Evolutionary conservation across 2,113 vertebrate species (phyloP).

Genomic region (Poeciliopsis prolifica): DNA sequence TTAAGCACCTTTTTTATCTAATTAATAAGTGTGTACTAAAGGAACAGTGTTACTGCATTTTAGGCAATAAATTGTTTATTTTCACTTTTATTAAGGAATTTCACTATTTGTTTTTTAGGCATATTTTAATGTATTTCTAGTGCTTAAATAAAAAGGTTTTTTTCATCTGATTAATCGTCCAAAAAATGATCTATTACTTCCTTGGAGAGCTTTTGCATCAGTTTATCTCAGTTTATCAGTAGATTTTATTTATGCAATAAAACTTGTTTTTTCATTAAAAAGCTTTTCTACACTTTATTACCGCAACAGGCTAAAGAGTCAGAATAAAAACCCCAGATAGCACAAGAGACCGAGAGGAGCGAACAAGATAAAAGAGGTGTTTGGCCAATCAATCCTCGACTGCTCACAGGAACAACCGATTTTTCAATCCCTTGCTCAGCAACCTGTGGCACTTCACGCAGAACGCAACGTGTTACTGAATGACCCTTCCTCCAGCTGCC

Average conservation of each 20-base stretch:
- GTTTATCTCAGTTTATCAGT: neutral
- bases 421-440: conserved; percentile 69
- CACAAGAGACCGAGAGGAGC: conserved; percentile 13
- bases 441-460: conserved; percentile 61
- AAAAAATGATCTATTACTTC: too few relatives aligned
- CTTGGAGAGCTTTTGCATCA: neutral
- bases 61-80: too few relatives aligned
- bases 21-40: too few relatives aligned
- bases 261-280: neutral
- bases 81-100: too few relatives aligned
- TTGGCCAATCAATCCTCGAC: conserved; percentile 63
- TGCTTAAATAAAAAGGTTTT: too few relatives aligned
- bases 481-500: conserved; percentile 33
- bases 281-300: neutral
- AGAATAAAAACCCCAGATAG: conserved; percentile 16
- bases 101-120: too few relatives aligned
- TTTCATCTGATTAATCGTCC: too few relatives aligned
- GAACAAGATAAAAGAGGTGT: conserved; percentile 45
- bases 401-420: conserved; percentile 50
- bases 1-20: too few relatives aligned
- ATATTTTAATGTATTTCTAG: too few relatives aligned
- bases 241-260: neutral
- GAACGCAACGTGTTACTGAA: conserved; percentile 40
- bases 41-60: too few relatives aligned
- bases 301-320: neutral